phyloP scores from a whole-genome alignment of 2,888 invertebrate genomes.

The Allolobophora icterica region DNA sequence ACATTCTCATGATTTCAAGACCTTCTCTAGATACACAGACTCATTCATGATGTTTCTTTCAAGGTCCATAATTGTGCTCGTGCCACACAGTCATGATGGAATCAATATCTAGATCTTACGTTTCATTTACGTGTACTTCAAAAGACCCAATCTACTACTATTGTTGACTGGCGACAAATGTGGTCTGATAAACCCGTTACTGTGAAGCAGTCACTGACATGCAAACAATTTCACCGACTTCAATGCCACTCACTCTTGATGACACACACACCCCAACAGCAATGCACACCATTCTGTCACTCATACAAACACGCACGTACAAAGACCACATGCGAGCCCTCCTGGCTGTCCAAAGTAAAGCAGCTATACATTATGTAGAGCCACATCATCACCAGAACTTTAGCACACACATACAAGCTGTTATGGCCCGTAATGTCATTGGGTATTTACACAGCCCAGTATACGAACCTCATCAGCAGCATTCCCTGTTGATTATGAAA shows the following conservation, averaged over 20 bases:
- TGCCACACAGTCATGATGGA: too few relatives aligned
- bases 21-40: background rate
- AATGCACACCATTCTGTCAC: background rate
- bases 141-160: background rate
- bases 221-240: background rate
- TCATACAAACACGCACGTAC: background rate
- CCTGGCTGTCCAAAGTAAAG: background rate
- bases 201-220: background rate
- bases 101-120: background rate
- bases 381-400: background rate
- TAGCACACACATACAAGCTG: background rate
- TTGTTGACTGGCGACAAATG: background rate
- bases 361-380: background rate
- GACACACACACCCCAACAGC: background rate
- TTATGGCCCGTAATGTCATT: background rate
- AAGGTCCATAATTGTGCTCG: too few relatives aligned
- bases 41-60: too few relatives aligned
- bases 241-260: background rate
- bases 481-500: background rate
- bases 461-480: background rate
- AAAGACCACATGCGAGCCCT: background rate
- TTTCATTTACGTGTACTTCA: background rate
- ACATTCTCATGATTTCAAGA: background rate
- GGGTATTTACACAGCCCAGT: background rate
- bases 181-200: background rate